phyloP scores from a whole-genome alignment of 2,888 invertebrate species.

The Catonia carolina region DNA sequence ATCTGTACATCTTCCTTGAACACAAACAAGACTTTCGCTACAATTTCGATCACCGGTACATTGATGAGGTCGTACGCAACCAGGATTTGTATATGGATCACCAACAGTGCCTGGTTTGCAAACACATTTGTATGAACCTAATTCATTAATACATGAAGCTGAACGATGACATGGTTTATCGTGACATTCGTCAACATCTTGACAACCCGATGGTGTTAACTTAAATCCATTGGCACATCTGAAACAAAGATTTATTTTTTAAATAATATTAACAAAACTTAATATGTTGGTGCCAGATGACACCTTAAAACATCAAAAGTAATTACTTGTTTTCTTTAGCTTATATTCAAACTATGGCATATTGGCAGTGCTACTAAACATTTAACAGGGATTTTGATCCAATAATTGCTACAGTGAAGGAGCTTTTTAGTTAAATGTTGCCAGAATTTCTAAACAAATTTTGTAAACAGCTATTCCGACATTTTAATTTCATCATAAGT shows the following conservation, averaged over 20 bases:
- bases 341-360: too few relatives aligned
- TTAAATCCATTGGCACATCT: slow-evolving; percentile 70
- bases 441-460: too few relatives aligned
- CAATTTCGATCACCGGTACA: slow-evolving; percentile 71
- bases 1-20: slow-evolving; percentile 69
- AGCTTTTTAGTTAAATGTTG: too few relatives aligned
- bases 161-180: slow-evolving; percentile 70
- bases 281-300: too few relatives aligned
- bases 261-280: background rate
- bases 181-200: slow-evolving; percentile 77
- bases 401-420: too few relatives aligned
- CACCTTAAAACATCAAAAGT: background rate
- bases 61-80: slow-evolving; percentile 69
- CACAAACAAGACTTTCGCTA: slow-evolving; percentile 65
- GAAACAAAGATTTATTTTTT: slow-evolving; percentile 13
- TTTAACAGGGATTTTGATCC: too few relatives aligned
- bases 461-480: too few relatives aligned
- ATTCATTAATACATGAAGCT: slow-evolving; percentile 70
- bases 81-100: slow-evolving; percentile 60
- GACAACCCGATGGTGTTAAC: slow-evolving; percentile 64
- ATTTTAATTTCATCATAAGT: too few relatives aligned
- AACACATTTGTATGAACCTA: slow-evolving; percentile 71
- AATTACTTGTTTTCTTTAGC: too few relatives aligned
- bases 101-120: slow-evolving; percentile 77
- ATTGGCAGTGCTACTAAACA: too few relatives aligned